These are phyloP conservation scores for Helobdella robusta DNA, from an alignment of 2,888 invertebrate species.

Conservation along the genomic window DNA sequence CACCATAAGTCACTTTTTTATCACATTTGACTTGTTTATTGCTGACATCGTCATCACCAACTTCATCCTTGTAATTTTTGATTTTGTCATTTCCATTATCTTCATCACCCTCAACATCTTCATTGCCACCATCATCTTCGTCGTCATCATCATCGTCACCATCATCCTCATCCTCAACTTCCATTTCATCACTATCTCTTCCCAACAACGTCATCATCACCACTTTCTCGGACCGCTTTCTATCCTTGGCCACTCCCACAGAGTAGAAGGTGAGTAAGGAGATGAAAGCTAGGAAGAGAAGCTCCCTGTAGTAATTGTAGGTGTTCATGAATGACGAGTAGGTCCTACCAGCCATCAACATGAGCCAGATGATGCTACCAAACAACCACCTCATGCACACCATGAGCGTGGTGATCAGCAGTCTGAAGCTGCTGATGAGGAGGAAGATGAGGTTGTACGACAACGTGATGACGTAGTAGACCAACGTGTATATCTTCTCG, in stretches of 20 bases:
- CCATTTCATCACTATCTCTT: background rate
- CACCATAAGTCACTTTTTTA: background rate
- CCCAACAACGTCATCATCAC: background rate
- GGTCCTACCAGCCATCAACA: background rate
- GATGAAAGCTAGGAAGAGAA: slow-evolving; percentile 32
- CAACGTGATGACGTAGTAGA: slow-evolving; percentile 9
- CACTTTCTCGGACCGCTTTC: slow-evolving; percentile 6
- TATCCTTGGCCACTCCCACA: slow-evolving; percentile 32
- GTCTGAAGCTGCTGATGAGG: background rate
- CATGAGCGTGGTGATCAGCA: background rate
- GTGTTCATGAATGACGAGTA: slow-evolving; percentile 1
- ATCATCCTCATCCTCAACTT: background rate
- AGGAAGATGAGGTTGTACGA: background rate
- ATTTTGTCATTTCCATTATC: background rate
- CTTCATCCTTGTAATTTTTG: background rate
- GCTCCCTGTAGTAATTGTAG: slow-evolving; percentile 36
- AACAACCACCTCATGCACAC: background rate
- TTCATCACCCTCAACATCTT: background rate
- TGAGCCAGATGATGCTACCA: background rate
- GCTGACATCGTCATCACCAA: background rate
- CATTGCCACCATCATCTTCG: background rate
- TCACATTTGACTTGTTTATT: background rate
- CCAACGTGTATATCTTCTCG: slow-evolving; percentile 10
- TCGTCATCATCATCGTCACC: background rate
- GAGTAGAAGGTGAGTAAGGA: slow-evolving; percentile 33